Base-by-base conservation (phyloP, 2,888 invertebrate species). In the Neoscelio sp. region DNA sequence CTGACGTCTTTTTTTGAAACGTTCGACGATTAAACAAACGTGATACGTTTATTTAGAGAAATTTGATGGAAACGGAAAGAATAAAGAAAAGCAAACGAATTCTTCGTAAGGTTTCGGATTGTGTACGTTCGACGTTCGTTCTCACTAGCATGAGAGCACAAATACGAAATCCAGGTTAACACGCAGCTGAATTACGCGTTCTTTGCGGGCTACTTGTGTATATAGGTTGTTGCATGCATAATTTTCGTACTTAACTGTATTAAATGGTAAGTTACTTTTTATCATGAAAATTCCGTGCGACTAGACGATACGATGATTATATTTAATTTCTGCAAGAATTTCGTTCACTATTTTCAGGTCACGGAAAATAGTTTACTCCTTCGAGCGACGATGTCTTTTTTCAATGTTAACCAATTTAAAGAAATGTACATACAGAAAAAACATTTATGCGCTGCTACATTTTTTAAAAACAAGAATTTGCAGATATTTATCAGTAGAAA, bases 161-260 rank as follows among this genome's bases (percentile, higher is more conserved):
- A 58, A 67, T 42, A 75, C 26, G 46, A 68, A 75, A 76, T 54
- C 40, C 68, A 68, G 76, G 68, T 62, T 76, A 76, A 76, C 68
- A 76, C 68, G 67, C 54, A 68, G 52, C 67, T 52, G 42, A 52
- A 54, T 75, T 67, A 62, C 67, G 75, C 67, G 74, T 48, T 67
- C 75, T 67, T 75, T 67, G 60, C 58, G 33, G 60, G 40, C 75
- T 20, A 46, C 58, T 75, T 44, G 35, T 52, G 54, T 60, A 68
- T 33, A 68, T 68, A 40, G 68, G 60, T 76, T 76, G 52, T 76
- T 76, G 76, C 62, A 68, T 76, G 76, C 68, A 76, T 76, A 76
- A 76, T 68, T 68, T 56, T 62, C 17, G 28, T 68, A 54, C 46
- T 68, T 54, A 28, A 54, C 68, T 62, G 56, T 54, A 68, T 68